A percentile compares a stretch with the other conserved stretches of the same genome.
phyloP scores from a whole-genome alignment of 2,888 invertebrate genomes.

The Tillus elongatus region DNA sequence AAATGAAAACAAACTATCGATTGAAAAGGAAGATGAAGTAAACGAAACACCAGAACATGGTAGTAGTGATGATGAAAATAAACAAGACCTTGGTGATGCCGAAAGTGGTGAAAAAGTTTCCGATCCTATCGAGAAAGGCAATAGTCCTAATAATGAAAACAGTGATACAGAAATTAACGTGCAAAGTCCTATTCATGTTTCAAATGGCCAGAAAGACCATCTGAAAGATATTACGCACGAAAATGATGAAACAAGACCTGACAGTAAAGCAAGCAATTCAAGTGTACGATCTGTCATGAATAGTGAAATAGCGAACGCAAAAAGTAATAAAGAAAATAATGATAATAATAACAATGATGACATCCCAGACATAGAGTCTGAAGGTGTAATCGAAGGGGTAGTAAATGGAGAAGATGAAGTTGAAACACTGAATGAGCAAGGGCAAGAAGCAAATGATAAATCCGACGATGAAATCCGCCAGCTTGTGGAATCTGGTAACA shows the following conservation, averaged over 20 bases:
- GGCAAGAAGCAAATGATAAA: conserved; percentile 43
- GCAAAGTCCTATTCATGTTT: no score
- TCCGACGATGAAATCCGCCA: conserved; percentile 55
- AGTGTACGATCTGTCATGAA: no score
- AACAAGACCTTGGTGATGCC: neutral
- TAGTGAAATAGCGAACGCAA: neutral
- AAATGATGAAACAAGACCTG: conserved; percentile 3
- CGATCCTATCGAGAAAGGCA: no score
- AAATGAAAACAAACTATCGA: no score
- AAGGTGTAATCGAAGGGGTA: conserved; percentile 40
- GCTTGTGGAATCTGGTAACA: conserved; percentile 65
- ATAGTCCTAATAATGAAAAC: no score
- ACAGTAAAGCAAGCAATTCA: neutral
- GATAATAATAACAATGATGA: conserved; percentile 7
- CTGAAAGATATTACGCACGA: no score
- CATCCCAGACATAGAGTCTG: conserved; percentile 27
- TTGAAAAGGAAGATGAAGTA: no score
- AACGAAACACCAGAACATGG: neutral
- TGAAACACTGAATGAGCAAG: conserved; percentile 42
- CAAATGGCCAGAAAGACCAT: no score
- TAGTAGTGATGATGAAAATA: neutral
- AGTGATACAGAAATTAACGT: no score
- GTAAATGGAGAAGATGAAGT: conserved; percentile 41
- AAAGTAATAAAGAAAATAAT: neutral
- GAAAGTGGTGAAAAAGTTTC: no score